phyloP scores from a whole-genome alignment of 2,113 vertebrate genomes.

The Rhea pennata region DNA sequence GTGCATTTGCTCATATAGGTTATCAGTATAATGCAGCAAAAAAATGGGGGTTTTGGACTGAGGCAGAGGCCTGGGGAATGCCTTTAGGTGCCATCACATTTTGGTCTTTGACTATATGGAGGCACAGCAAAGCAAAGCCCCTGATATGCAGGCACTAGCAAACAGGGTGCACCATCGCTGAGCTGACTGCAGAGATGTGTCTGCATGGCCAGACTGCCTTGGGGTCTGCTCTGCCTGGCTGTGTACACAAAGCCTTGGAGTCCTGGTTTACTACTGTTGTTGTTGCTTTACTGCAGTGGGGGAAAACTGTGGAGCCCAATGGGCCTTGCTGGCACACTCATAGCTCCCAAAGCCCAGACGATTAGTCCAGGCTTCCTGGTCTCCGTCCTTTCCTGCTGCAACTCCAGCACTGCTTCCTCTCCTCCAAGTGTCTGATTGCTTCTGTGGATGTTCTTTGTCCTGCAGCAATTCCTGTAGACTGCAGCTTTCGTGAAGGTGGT shows the following conservation, averaged over 20 bases:
- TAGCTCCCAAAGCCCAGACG: not conserved
- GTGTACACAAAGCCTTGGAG: not conserved
- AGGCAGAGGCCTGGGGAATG: not conserved
- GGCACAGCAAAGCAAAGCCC: not conserved
- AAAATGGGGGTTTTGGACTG: not conserved
- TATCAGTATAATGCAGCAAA: not conserved
- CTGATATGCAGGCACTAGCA: not conserved
- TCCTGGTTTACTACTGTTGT: not conserved
- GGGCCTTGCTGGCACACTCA: too few relatives aligned
- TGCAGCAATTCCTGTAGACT: not conserved
- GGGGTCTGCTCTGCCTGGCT: not conserved
- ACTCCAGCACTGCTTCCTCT: not conserved
- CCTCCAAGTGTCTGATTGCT: not conserved
- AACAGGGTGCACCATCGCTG: accelerated
- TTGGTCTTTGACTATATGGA: not conserved
- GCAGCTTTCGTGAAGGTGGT: not conserved
- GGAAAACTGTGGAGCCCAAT: not conserved
- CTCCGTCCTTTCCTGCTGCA: not conserved
- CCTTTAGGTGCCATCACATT: not conserved
- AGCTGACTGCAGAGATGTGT: not conserved
- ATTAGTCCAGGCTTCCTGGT: not conserved
- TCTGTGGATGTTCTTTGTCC: not conserved
- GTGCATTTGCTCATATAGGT: not conserved
- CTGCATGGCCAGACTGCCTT: not conserved
- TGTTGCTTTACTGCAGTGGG: not conserved